Evolutionary conservation across 2,797 vertebrate genomes (phyloP).

Genomic region (Apogon hyalosoma): DNA sequence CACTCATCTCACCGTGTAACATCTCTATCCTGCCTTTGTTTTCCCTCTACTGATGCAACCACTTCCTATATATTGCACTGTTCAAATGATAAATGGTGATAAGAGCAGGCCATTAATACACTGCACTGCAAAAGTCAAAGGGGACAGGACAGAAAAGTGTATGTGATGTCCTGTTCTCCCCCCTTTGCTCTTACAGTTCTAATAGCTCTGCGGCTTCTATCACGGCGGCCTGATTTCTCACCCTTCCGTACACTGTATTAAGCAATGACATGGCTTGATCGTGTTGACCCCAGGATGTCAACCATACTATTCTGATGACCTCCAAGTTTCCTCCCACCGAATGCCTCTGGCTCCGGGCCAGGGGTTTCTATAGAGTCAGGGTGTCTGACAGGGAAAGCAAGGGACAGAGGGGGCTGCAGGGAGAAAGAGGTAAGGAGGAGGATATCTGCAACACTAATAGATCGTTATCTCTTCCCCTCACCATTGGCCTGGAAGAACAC

Average conservation of each 20-base stretch:
- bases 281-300: constrained; percentile 64
- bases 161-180: constrained; percentile 55
- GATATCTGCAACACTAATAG: constrained; percentile 88
- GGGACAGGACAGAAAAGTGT: constrained; percentile 76
- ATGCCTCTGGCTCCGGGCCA: constrained; percentile 69
- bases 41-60: constrained; percentile 69
- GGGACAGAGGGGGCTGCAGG: constrained; percentile 65
- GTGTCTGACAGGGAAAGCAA: constrained; percentile 62
- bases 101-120: constrained; percentile 80
- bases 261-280: constrained; percentile 73
- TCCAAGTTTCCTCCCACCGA: constrained; percentile 73
- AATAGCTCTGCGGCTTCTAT: constrained; percentile 66
- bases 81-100: constrained; percentile 84
- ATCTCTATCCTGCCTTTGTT: constrained; percentile 74
- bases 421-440: constrained; percentile 73
- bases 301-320: constrained; percentile 73
- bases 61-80: constrained; percentile 74
- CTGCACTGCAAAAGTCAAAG: constrained; percentile 77
- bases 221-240: constrained; percentile 54
- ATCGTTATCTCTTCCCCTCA: constrained; percentile 84
- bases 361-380: constrained; percentile 66
- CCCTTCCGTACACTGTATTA: constrained; percentile 62
- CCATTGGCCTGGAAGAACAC: constrained; percentile 85
- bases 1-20: constrained; percentile 56
- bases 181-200: constrained; percentile 44